Evolutionary conservation across 2,888 invertebrate species (phyloP), one percentile per base, ranked within the genome.

Genomic region (Eupithecia subfuscata): DNA sequence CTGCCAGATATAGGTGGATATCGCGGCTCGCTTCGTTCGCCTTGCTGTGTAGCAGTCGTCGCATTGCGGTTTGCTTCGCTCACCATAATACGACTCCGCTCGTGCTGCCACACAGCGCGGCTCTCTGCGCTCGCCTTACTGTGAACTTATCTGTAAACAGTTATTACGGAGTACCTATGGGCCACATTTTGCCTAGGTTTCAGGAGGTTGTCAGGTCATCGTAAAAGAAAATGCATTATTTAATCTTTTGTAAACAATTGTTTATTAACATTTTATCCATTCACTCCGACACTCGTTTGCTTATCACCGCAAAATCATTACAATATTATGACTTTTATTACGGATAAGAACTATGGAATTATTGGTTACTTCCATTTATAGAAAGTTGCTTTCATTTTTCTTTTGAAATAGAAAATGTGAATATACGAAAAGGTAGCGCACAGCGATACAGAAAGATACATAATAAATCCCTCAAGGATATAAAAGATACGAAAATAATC

Each of bases 191-290:
- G 56, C 67, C 16, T n/a, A 43, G 40, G 40, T 45, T 56, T 22
- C 52, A 56, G 8, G 9, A 37, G 43, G 67, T 37, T 40, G 65
- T 43, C 4, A 65, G 30, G 30, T 30, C 16, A 63, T 52, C 4
- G 63, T 69, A 82, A 89, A 94, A 90, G 89, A 84, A 94, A 93
- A 93, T 89, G 78, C 84, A 78, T 80, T 79, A 78, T 82, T 82
- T 91, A 91, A 93, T 95, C 92, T 95, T 95, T 95, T 95, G 94
- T 95, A 95, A 95, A 95, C 95, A 95, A 95, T 95, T 95, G 94
- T 95, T 95, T 95, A 94, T 95, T 95, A 95, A 95, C 95, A 95
- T 95, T 93, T 95, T 95, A 95, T 92, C 92, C 91, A 82, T 82
- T 80, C 78, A 78, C 81, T 82, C 78, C 80, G 71, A 79, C 79